Evolutionary conservation across 2,888 invertebrate genomes (phyloP).

Genomic region (Sceliomorpha sp.): DNA sequence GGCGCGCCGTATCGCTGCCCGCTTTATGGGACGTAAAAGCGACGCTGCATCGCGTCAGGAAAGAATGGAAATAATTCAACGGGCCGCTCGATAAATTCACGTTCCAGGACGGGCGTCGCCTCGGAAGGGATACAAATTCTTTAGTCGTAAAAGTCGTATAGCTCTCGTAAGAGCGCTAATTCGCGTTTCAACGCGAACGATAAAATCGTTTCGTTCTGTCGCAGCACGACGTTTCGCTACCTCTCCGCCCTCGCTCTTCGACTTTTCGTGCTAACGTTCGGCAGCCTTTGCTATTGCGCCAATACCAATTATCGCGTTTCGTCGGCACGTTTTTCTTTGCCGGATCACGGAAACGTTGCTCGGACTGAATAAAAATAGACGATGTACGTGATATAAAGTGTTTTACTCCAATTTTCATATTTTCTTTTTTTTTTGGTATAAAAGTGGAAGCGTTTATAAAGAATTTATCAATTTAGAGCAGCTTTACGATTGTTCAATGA

Average conservation of each 20-base stretch:
- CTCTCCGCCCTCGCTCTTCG: slow-evolving; percentile 25
- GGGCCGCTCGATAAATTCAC: slow-evolving; percentile 65
- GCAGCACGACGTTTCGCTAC: slow-evolving; percentile 12
- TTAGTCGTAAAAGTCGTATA: slow-evolving; percentile 72
- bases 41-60: slow-evolving; percentile 66
- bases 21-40: slow-evolving; percentile 74
- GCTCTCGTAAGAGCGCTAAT: slow-evolving; percentile 67
- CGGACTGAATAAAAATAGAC: too few species aligned
- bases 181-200: slow-evolving; percentile 67
- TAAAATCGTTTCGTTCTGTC: slow-evolving; percentile 58
- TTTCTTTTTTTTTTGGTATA: too few species aligned
- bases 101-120: slow-evolving; percentile 41
- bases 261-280: slow-evolving; percentile 18
- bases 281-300: slow-evolving; percentile 31
- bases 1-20: slow-evolving; percentile 33
- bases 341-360: too few species aligned
- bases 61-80: slow-evolving; percentile 74
- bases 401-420: too few species aligned
- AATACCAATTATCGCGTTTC: slow-evolving; percentile 57
- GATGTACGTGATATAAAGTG: too few species aligned
- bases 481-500: too few species aligned
- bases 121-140: slow-evolving; percentile 70
- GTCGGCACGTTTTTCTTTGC: neutral
- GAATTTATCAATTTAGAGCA: too few species aligned
- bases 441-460: too few species aligned